phyloP scores from a whole-genome alignment of 2,888 invertebrate species.

The Dasysyrphus tricinctus region DNA sequence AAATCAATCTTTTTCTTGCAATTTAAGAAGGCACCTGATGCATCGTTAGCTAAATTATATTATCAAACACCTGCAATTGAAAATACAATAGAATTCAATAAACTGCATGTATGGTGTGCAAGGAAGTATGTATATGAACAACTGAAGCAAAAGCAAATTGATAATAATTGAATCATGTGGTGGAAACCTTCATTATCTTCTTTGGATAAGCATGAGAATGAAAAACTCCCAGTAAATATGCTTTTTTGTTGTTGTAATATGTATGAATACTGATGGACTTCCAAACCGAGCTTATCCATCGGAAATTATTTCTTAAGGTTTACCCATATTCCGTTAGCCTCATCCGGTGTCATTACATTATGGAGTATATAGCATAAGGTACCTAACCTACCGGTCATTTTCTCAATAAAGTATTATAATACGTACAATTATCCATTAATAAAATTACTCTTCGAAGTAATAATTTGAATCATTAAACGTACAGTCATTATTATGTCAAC shows the following conservation, averaged over 20 bases:
- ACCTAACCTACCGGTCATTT: neutral
- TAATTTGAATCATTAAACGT: conserved; percentile 3
- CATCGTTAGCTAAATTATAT: too few species aligned
- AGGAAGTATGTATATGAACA: too few species aligned
- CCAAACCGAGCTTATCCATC: neutral
- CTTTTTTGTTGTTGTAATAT: neutral
- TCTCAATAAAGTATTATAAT: neutral
- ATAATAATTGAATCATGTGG: neutral
- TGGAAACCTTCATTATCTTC: neutral
- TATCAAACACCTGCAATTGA: conserved; percentile 7
- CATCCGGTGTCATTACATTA: conserved; percentile 19
- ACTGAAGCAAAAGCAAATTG: neutral
- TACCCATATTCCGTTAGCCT: conserved; percentile 1
- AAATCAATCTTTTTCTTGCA: too few species aligned
- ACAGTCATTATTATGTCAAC: neutral
- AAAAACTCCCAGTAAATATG: neutral
- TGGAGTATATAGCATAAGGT: neutral
- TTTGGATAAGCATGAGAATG: neutral
- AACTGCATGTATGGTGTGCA: neutral
- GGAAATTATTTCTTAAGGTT: conserved; percentile 20
- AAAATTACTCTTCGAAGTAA: neutral
- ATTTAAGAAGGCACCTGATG: too few species aligned
- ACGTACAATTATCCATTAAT: neutral
- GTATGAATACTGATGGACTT: neutral
- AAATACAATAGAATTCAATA: neutral